Conservation (phyloP, 2,888 invertebrate species). For the Leptopilina drosophilae region DNA sequence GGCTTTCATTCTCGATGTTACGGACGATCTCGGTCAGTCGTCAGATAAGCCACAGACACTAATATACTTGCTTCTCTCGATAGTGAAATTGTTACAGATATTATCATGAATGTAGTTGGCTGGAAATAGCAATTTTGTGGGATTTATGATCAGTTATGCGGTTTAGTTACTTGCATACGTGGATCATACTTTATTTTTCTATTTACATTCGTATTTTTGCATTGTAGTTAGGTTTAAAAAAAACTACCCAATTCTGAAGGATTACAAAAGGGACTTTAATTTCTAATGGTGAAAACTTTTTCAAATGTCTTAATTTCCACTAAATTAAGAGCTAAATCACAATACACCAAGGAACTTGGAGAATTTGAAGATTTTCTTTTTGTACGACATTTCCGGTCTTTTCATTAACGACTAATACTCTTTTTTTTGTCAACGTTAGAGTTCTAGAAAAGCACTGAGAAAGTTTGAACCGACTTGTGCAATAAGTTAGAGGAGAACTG, state of each 20-base stretch:
- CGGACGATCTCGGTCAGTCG: slow-evolving; percentile 26
- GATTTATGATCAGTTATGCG: background rate
- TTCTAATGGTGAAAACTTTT: no score
- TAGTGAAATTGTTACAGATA: slow-evolving; percentile 25
- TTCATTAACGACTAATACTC: background rate
- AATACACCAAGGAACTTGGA: no score
- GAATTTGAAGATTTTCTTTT: background rate
- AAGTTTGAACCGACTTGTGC: slow-evolving; percentile 40
- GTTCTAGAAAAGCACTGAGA: slow-evolving; percentile 28
- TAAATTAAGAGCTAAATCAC: no score
- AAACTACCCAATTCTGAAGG: no score
- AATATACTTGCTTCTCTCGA: slow-evolving; percentile 26
- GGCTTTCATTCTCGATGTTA: slow-evolving; percentile 24
- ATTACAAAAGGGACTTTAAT: no score
- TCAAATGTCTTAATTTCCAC: background rate
- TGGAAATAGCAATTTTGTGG: slow-evolving; percentile 13
- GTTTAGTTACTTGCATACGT: background rate
- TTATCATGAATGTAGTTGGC: slow-evolving; percentile 11
- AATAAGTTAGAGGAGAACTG: slow-evolving; percentile 51
- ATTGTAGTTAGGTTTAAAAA: no score
- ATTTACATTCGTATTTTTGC: no score
- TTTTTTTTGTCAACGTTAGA: background rate
- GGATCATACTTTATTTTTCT: background rate
- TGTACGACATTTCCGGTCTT: background rate
- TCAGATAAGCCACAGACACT: slow-evolving; percentile 18